Evolutionary conservation across 2,797 vertebrate species (phyloP), one percentile per base, ranked within the genome.

Genomic region (Philypnodon macrostomus): DNA sequence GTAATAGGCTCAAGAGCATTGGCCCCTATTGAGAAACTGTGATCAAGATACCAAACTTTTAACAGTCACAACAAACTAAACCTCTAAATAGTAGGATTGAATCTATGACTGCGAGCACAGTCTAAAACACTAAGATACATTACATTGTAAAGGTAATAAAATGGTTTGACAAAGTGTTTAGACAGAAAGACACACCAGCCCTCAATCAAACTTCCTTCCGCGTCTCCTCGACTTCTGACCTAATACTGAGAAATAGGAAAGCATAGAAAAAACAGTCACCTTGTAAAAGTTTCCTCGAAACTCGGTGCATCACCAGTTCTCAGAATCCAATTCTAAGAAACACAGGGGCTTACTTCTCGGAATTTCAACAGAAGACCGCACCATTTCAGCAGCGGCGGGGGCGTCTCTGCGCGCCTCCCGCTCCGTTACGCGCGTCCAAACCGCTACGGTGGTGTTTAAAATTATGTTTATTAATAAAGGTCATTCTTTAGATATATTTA

Each of bases 321-420:
- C 91, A 94, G 95, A 96, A 97, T 91, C 91, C 91, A 91, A 91
- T 96, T 97, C 95, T 95, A 91, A 95, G 95, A 96, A 97, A 93
- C 92, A 79, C 85, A 86, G 85, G 81, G 63, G 91, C 92, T 87
- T 87, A 95, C 93, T 98, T 98, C 95, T 96, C 93, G 93, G 95
- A 98, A 98, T 94, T 95, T 94, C 91, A 93, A 92, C 91, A 87
- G 63, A 53, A 72, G 93, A 66, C 83, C 29, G 67, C 83, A 93
- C 95, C 93, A 98, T 63, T 59, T 49, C 24, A 0, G 1, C 3
- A 0, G 0, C 0, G 21, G 62, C 56, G 64, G 89, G 92, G 93
- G 85, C 72, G 53, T n/a, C 0, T 0, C 9, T 7, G 8, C 0
- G 4, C 0, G 6, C 7, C 2, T 0, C 0, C 12, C 1, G 1